Percentiles rank a stretch among this genome's conserved stretches.
These are phyloP conservation scores for Nomada lathburiana DNA, from an alignment of 2,888 invertebrate genomes.

Conservation along the genomic window DNA sequence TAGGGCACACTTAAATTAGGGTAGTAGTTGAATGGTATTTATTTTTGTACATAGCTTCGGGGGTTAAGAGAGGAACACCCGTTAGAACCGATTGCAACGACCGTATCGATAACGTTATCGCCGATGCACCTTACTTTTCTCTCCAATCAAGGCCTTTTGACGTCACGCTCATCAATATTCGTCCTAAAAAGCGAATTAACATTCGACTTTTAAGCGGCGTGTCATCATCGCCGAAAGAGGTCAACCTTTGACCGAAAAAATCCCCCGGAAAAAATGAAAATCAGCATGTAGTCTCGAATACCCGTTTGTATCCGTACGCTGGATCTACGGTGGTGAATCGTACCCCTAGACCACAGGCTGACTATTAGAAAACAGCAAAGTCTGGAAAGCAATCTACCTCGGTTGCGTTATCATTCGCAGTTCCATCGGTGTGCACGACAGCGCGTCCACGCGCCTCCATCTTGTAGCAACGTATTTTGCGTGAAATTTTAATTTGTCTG, in stretches of 20 bases:
- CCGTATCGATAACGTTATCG: conserved; percentile 74
- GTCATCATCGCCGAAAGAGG: not conserved
- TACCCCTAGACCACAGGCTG: conserved; percentile 83
- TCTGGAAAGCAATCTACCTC: conserved; percentile 69
- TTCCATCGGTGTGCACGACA: conserved; percentile 25
- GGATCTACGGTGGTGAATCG: conserved; percentile 71
- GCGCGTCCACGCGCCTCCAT: conserved; percentile 7
- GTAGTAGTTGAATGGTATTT: too few relatives aligned
- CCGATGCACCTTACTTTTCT: conserved; percentile 70
- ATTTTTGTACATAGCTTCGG: too few relatives aligned
- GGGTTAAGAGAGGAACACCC: conserved; percentile 28
- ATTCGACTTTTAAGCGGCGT: conserved; percentile 28
- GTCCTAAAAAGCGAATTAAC: conserved; percentile 60
- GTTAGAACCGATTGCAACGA: conserved; percentile 53
- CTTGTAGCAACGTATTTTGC: not conserved
- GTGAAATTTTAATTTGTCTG: not conserved
- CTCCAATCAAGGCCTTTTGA: conserved; percentile 70
- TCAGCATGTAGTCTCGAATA: conserved; percentile 84
- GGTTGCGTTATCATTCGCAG: conserved; percentile 36
- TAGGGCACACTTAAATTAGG: too few relatives aligned
- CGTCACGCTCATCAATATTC: conserved; percentile 76
- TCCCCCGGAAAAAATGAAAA: conserved; percentile 80
- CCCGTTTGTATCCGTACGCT: conserved; percentile 61
- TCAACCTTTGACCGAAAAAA: conserved; percentile 80
- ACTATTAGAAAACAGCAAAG: conserved; percentile 78